Conservation (phyloP, 2,888 invertebrate species). For the Sinopyrophorus schimmeli region DNA sequence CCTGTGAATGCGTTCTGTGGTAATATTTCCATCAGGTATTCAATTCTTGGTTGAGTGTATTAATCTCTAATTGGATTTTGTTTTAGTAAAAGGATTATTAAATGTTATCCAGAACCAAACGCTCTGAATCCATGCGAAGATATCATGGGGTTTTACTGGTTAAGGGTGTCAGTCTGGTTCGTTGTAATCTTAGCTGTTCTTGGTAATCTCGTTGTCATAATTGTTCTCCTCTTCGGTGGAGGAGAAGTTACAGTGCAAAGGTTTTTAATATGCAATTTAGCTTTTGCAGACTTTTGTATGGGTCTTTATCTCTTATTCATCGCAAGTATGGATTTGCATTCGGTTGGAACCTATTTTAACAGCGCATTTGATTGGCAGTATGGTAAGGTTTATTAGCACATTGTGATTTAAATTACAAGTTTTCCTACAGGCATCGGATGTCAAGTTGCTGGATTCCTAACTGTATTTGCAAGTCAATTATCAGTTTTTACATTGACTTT, state of each 20-base stretch:
- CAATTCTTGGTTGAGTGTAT: constrained; percentile 15
- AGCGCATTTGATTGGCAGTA: constrained; percentile 90
- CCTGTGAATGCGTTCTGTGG: constrained; percentile 59
- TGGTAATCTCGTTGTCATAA: constrained; percentile 81
- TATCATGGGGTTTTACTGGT: constrained; percentile 81
- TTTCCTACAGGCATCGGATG: constrained; percentile 68
- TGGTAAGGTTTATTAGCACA: constrained; percentile 53
- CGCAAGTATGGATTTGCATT: constrained; percentile 81
- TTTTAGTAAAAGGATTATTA: constrained; percentile 57
- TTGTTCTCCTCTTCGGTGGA: constrained; percentile 71
- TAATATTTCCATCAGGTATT: constrained; percentile 58
- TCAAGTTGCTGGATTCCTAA: constrained; percentile 83
- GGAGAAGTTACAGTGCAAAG: constrained; percentile 65
- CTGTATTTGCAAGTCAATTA: constrained; percentile 83
- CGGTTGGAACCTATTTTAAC: constrained; percentile 86
- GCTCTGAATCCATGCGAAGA: constrained; percentile 88
- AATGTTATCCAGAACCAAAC: constrained; percentile 76
- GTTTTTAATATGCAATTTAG: constrained; percentile 80
- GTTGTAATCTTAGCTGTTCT: constrained; percentile 80
- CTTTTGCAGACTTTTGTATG: constrained; percentile 87
- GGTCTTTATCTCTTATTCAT: constrained; percentile 82
- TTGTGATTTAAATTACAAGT: not conserved
- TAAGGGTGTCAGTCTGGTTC: constrained; percentile 83
- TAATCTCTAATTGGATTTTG: not conserved
- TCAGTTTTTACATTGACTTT: constrained; percentile 86